Evolutionary conservation across 2,113 vertebrate species (phyloP).

Genomic region (Mormyrus lacerda): DNA sequence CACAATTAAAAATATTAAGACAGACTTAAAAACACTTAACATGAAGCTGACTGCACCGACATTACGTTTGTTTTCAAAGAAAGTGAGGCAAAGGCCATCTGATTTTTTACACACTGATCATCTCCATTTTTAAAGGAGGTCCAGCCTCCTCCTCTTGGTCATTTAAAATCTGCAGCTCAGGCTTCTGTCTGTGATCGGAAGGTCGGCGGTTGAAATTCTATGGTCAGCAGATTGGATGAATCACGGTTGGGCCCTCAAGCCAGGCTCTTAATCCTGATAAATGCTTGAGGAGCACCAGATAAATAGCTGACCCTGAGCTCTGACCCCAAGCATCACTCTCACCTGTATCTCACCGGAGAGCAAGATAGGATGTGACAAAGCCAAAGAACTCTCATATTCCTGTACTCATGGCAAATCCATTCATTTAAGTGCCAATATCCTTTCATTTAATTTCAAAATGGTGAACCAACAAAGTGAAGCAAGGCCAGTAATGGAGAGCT

Average conservation of each 20-base stretch:
- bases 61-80: background rate
- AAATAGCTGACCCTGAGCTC: background rate
- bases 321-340: background rate
- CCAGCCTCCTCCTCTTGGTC: background rate
- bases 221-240: background rate
- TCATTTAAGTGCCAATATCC: background rate
- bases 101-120: background rate
- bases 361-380: background rate
- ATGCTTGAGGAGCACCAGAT: background rate
- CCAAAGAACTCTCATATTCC: background rate
- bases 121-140: background rate
- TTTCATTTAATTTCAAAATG: background rate
- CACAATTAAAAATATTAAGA: background rate
- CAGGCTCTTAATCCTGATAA: background rate
- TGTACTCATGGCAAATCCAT: background rate
- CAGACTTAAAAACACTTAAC: background rate
- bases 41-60: background rate
- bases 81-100: background rate
- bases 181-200: background rate
- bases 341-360: background rate
- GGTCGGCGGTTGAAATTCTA: background rate
- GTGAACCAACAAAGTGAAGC: background rate
- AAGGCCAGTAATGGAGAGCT: background rate
- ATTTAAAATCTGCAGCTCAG: background rate
- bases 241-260: background rate